Base-by-base conservation (phyloP, 2,113 vertebrate species). In the Ophthalmotilapia sp. region DNA sequence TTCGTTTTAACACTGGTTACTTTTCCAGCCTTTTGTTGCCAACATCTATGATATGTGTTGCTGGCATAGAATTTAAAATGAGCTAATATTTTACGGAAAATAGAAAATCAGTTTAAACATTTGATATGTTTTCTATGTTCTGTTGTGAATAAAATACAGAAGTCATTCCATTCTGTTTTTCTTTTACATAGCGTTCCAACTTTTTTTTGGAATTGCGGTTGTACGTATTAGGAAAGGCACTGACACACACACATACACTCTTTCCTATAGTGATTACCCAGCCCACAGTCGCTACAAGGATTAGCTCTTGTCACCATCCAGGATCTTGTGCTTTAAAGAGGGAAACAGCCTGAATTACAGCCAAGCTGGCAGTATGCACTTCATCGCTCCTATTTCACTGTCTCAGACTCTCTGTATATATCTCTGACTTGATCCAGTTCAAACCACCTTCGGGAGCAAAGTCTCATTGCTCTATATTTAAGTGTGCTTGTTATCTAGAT, bases 291-390 rank as follows among this genome's bases (percentile, higher is more conserved):
- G 62, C 53, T 13, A n/a, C 42, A 21, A 21, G 60, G 81, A 62
- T 81, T 62, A 45, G 49, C 33, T 83, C 53, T 42, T 47, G 70
- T 82, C 88, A 55, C 68, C 19, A 73, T 80, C 29, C 54, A 70
- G 26, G 81, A 40, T 53, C 12, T 14, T n/a, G 42, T 70, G 80
- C 84, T 58, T 47, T 51, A 6, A 85, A 83, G 45, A 81, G 26
- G 54, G 80, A 90, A 89, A 75, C 36, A 60, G 9, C 9, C 56
- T 54, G 77, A 88, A 56, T 80, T 40, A 49, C 42, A 21, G 19
- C 23, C 60, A 13, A 7, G 23, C 55, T 58, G 9, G 14, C 13
- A 7, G 6, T 2, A n/a, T 86, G 6, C 3, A 26, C 83, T 49
- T 38, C 53, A 33, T 36, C 6, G 7, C 45, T n/a, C 42, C 21